Evolutionary conservation across 2,113 vertebrate species (phyloP), one percentile per base, ranked within the genome.

Genomic region (Camelus dromedarius): DNA sequence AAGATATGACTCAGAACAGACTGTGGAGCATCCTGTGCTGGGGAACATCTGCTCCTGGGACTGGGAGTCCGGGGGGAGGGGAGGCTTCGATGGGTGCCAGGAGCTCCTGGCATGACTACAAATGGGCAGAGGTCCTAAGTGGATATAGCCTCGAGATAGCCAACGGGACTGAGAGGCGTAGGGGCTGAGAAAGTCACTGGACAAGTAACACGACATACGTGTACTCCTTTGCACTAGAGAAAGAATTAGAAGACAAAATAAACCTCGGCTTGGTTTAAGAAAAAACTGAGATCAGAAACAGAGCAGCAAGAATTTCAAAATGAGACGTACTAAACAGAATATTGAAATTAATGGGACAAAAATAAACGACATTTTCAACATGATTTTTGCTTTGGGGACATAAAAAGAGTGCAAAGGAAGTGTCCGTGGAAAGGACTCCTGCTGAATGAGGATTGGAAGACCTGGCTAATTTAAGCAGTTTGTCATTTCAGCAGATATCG

Each of bases 261-360:
- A 76, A 52, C 6, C 15, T 38, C 64, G 35, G 13, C 10, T 75
- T 6, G 0, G 0, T 76, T 84, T 72, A 58, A 81, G 52, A 75
- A n/a, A 52, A 76, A 66, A 86, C 38, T 52, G 9, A 83, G 35
- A 46, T 69, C 48, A 66, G 30, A 90, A 54, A 82, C 67, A 75
- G 6, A 84, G 84, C 20, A 87, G 10, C 18, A 83, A 79, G 32
- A 48, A 93, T 81, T 92, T 96, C 26, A 92, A 93, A 96, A 60
- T 28, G 24, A 89, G 50, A 38, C 20, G n/a, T 30, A 69, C 28
- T 75, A 60, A 81, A 77, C 20, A 85, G 56, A 35, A 46, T 77
- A 84, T 67, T 48, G 26, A 93, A 93, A 64, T 89, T 90, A 54
- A 50, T 64, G 72, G 89, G 13, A 11, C 1, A 95, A 81, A 93